Percentiles rank a stretch among this genome's conserved stretches.
Evolutionary conservation across 2,888 invertebrate genomes (phyloP).

Genomic region (Pyrrhia umbra): DNA sequence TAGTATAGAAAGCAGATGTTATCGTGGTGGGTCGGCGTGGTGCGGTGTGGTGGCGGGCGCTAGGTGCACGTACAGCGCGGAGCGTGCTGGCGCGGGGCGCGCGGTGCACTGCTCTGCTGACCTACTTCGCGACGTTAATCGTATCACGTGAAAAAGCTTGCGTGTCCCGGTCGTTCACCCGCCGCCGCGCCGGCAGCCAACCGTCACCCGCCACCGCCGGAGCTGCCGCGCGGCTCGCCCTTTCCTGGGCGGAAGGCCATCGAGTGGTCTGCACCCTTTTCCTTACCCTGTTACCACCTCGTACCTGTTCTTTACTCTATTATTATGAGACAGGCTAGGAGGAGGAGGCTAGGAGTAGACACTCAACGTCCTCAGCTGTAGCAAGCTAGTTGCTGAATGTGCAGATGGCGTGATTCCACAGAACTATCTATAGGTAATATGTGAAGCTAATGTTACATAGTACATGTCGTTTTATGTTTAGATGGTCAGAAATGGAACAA

Average conservation of each 20-base stretch:
- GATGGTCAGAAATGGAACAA: no score
- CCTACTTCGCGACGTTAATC: conserved; percentile 81
- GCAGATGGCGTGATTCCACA: no score
- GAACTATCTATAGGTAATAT: no score
- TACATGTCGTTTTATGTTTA: no score
- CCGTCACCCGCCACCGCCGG: conserved; percentile 50
- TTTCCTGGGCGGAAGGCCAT: conserved; percentile 37
- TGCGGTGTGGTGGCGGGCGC: conserved; percentile 36
- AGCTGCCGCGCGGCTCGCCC: conserved; percentile 19
- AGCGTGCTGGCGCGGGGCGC: conserved; percentile 55
- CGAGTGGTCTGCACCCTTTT: conserved; percentile 26
- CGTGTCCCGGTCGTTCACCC: conserved; percentile 79
- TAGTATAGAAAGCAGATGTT: conserved; percentile 35
- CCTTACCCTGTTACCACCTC: not conserved
- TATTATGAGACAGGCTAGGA: not conserved
- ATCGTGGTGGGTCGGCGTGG: conserved; percentile 41
- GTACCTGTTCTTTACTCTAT: not conserved
- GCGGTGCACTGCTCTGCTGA: conserved; percentile 78
- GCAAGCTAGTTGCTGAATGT: no score
- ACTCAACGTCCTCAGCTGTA: no score
- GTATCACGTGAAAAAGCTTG: conserved; percentile 85
- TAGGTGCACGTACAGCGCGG: conserved; percentile 50
- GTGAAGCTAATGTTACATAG: no score
- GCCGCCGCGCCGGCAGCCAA: conserved; percentile 61
- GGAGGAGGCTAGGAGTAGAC: no score